A percentile compares a stretch with the other conserved stretches of the same genome.
Evolutionary conservation across 2,113 vertebrate species (phyloP).

Genomic region (Halcyon senegalensis): DNA sequence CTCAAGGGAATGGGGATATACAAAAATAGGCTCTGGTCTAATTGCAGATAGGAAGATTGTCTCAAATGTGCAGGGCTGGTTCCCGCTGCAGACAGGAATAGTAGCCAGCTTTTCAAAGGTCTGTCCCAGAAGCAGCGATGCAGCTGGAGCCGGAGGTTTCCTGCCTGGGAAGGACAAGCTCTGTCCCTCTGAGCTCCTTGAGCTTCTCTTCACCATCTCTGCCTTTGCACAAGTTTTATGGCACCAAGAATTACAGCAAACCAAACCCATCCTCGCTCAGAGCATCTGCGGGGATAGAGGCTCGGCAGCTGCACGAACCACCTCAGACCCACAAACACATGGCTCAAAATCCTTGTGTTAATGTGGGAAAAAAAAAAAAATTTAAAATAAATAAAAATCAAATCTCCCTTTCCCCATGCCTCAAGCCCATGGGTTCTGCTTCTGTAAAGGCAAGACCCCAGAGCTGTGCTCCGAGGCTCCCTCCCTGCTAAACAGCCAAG

Average conservation of each 20-base stretch:
- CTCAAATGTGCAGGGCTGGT: background rate
- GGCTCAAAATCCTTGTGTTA: background rate
- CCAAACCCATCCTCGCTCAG: accelerated
- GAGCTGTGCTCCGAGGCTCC: background rate
- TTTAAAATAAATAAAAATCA: background rate
- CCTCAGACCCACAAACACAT: background rate
- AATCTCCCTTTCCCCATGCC: background rate
- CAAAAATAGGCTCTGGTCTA: constrained; percentile 56
- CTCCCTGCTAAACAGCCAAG: background rate
- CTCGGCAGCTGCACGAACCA: accelerated
- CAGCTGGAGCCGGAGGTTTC: background rate
- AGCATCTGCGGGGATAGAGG: background rate
- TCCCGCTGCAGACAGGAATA: constrained; percentile 16
- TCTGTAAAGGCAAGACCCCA: background rate
- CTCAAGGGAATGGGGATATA: constrained; percentile 1
- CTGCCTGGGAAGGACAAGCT: background rate
- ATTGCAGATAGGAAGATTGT: constrained; percentile 39
- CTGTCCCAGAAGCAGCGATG: background rate
- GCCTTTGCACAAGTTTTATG: background rate
- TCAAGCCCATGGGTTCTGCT: background rate
- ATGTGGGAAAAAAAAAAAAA: background rate
- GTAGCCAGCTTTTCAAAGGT: background rate
- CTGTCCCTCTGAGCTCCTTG: background rate
- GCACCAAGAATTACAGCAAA: background rate
- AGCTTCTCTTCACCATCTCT: background rate